Base-by-base conservation (phyloP, 2,113 vertebrate genomes). In the Halcyon malimbica region DNA sequence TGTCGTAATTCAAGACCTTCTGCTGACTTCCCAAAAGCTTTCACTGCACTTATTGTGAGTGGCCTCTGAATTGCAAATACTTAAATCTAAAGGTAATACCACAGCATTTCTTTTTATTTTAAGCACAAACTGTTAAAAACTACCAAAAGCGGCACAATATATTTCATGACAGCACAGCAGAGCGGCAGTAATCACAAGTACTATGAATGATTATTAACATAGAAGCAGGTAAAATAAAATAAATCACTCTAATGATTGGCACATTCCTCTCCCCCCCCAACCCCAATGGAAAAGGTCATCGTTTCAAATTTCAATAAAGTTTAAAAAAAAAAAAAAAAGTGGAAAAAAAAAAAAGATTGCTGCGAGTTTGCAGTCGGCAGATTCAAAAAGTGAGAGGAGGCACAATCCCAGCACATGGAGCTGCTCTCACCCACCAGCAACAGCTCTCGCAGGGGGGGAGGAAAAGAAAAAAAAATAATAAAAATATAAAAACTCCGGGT, bases 291-390 rank as follows among this genome's bases (percentile, higher is more conserved):
- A 87, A 94, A 96, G 89, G 94, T 95, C 73, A 73, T 74, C 67
- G 81, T 88, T 97, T 90, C 83, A 69, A 86, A 95, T 97, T 93
- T 96, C 88, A 97, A 93, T 82, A 94, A 93, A 97, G 75, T 94
- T 96, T 39, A 33, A 92, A 87, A 77, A 94, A 74, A 41, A 54
- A 29, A 29, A 24, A 69, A 92, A 87, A 81, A 37, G 62, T n/a
- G n/a, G n/a, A n/a, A 94, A 92, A 88, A 59, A 23, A 44, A 35
- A 63, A 91, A 87, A 63, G 8, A 88, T 83, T 93, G 76, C 83
- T 95, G 87, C 5, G 8, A 96, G 87, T 92, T 97, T 96, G 95
- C 76, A 96, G 94, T 93, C 95, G 93, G 96, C 88, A 84, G 88
- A 95, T 90, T 94, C 62, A 92, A 79, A 81, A 95, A 97, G 89